These are phyloP conservation scores for Akabosia matsudoensis DNA, from an alignment of 1,140 invertebrate genomes.

Conservation along the genomic window DNA sequence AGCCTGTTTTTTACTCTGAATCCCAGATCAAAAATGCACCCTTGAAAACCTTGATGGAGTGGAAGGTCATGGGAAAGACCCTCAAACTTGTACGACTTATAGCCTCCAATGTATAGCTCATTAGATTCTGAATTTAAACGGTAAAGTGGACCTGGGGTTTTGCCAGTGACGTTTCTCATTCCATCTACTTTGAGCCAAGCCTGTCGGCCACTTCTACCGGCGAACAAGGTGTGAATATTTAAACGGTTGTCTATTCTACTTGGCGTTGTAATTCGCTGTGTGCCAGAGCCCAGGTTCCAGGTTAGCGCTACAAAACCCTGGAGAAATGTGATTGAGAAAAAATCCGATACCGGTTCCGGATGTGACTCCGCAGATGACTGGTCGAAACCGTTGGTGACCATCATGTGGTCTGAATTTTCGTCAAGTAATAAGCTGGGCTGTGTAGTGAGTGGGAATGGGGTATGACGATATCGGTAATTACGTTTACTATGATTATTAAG, in stretches of 20 bases:
- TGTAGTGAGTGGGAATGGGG: no score
- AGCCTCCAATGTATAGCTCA: slow-evolving; percentile 75
- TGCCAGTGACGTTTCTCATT: slow-evolving; percentile 72
- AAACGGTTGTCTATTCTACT: slow-evolving; percentile 59
- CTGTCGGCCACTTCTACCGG: slow-evolving; percentile 68
- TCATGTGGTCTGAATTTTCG: no score
- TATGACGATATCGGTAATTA: background rate
- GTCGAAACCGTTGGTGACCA: background rate
- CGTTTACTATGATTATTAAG: background rate
- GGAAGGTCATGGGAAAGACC: slow-evolving; percentile 78
- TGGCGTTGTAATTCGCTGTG: slow-evolving; percentile 75
- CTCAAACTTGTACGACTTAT: slow-evolving; percentile 70
- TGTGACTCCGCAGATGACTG: background rate
- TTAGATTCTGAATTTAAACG: slow-evolving; percentile 68
- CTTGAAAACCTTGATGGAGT: slow-evolving; percentile 74
- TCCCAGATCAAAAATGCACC: slow-evolving; percentile 51
- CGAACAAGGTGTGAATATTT: slow-evolving; percentile 61
- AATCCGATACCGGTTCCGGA: slow-evolving; percentile 61
- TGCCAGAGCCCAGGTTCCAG: slow-evolving; percentile 74
- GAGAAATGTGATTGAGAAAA: slow-evolving; percentile 78
- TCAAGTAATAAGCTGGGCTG: no score
- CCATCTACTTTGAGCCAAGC: slow-evolving; percentile 80
- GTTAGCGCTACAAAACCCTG: slow-evolving; percentile 82
- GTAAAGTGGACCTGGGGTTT: slow-evolving; percentile 67
- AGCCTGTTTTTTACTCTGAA: slow-evolving; percentile 44